phyloP scores from a whole-genome alignment of 2,888 invertebrate genomes.

The Entomobrya multifasciata region DNA sequence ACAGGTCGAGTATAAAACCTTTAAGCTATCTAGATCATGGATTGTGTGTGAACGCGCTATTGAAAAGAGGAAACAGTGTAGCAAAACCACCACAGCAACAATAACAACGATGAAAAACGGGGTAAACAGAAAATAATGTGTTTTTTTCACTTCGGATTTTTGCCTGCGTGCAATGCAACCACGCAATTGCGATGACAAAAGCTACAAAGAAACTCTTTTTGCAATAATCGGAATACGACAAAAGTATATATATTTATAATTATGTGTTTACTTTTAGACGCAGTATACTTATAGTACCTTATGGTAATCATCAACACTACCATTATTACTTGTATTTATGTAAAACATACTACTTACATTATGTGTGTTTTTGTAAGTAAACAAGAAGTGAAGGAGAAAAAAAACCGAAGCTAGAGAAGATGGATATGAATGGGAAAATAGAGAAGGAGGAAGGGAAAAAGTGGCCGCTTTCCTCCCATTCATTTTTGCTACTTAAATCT shows the following conservation, averaged over 20 bases:
- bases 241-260: no score
- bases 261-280: not conserved
- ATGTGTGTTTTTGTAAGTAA: not conserved
- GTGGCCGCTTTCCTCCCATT: slow-evolving; percentile 51
- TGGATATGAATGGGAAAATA: slow-evolving; percentile 51
- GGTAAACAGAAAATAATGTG: slow-evolving; percentile 22
- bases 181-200: no score
- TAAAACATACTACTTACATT: not conserved
- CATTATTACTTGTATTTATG: not conserved
- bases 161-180: no score
- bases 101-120: slow-evolving; percentile 13
- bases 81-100: slow-evolving; percentile 5
- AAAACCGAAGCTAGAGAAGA: not conserved
- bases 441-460: slow-evolving; percentile 9
- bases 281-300: not conserved
- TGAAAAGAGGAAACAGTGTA: not conserved
- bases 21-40: slow-evolving; percentile 48
- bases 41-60: slow-evolving; percentile 31
- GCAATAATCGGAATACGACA: no score
- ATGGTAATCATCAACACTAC: not conserved
- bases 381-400: not conserved
- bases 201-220: no score
- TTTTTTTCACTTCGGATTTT: no score
- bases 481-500: slow-evolving; percentile 36
- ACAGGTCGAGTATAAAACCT: slow-evolving; percentile 58